A percentile compares a stretch with the other conserved stretches of the same genome.
These are phyloP conservation scores for Meloidogyne chitwoodi DNA, from an alignment of 1,140 invertebrate species.

Conservation along the genomic window DNA sequence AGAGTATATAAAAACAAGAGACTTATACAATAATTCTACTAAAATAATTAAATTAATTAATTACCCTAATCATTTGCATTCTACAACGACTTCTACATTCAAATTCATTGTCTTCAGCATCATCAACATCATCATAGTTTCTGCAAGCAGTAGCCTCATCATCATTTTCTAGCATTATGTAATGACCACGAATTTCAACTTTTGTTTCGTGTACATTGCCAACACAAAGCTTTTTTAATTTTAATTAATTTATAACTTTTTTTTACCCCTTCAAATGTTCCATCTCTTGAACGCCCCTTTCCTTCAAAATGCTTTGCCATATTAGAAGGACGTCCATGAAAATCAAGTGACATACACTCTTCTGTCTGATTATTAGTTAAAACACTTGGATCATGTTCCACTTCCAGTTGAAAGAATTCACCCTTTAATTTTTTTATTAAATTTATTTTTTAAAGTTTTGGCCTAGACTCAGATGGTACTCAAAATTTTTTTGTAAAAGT, in stretches of 20 bases:
- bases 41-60: conserved; percentile 7
- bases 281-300: conserved; percentile 51
- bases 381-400: conserved; percentile 43
- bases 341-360: conserved; percentile 47
- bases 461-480: no score
- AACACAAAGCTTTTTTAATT: conserved; percentile 41
- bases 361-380: conserved; percentile 28
- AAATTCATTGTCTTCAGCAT: conserved; percentile 50
- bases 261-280: conserved; percentile 49
- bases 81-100: conserved; percentile 50
- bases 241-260: not conserved
- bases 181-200: conserved; percentile 48
- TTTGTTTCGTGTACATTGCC: conserved; percentile 46
- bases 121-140: conserved; percentile 46
- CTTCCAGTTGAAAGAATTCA: conserved; percentile 45
- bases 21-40: no score
- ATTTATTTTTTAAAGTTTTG: not conserved
- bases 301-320: conserved; percentile 54
- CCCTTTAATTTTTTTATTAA: conserved; percentile 32
- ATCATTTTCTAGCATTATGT: conserved; percentile 52
- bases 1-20: no score
- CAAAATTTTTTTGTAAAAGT: not conserved
- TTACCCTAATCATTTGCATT: conserved; percentile 52
- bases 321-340: conserved; percentile 52
- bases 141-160: conserved; percentile 50